Percentiles rank a stretch among this genome's conserved stretches.
Evolutionary conservation across 2,797 vertebrate species (phyloP).

Genomic region (Poecilia gillii): DNA sequence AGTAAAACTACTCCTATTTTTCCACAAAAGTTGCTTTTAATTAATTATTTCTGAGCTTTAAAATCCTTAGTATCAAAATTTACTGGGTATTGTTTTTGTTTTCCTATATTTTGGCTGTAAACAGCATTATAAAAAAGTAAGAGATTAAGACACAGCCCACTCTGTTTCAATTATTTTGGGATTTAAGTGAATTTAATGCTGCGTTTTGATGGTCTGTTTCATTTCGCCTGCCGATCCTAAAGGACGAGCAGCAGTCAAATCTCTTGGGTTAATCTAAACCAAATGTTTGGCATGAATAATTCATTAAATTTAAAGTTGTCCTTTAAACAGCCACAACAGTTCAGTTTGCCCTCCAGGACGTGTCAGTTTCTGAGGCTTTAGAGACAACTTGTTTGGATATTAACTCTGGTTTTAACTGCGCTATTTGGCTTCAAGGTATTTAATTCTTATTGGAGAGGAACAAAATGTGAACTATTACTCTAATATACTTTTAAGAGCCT

Average conservation of each 20-base stretch:
- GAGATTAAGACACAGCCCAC: neutral
- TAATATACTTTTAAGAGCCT: slow-evolving; percentile 26
- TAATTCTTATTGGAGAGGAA: slow-evolving; percentile 46
- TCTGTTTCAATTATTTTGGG: slow-evolving; percentile 3
- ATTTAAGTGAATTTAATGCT: slow-evolving; percentile 22
- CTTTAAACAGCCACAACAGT: slow-evolving; percentile 50
- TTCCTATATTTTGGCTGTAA: neutral
- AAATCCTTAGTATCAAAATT: neutral
- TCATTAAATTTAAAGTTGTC: slow-evolving; percentile 39
- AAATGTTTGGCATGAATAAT: slow-evolving; percentile 66
- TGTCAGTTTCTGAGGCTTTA: slow-evolving; percentile 10
- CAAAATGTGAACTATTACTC: slow-evolving; percentile 39
- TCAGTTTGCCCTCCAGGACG: slow-evolving; percentile 17
- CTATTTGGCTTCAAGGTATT: slow-evolving; percentile 45
- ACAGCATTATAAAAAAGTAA: neutral
- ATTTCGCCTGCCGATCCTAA: slow-evolving; percentile 36
- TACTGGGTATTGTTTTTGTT: neutral
- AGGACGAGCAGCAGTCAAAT: slow-evolving; percentile 34
- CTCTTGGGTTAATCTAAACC: slow-evolving; percentile 51
- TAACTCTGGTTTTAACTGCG: slow-evolving; percentile 32
- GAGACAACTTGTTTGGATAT: slow-evolving; percentile 52
- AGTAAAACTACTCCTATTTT: neutral
- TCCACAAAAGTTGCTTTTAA: neutral
- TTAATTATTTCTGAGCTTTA: neutral
- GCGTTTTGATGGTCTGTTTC: slow-evolving; percentile 66